phyloP scores from a whole-genome alignment of 64 coral and sea anemone genomes.

The Dendrophyllia cribrosa region DNA sequence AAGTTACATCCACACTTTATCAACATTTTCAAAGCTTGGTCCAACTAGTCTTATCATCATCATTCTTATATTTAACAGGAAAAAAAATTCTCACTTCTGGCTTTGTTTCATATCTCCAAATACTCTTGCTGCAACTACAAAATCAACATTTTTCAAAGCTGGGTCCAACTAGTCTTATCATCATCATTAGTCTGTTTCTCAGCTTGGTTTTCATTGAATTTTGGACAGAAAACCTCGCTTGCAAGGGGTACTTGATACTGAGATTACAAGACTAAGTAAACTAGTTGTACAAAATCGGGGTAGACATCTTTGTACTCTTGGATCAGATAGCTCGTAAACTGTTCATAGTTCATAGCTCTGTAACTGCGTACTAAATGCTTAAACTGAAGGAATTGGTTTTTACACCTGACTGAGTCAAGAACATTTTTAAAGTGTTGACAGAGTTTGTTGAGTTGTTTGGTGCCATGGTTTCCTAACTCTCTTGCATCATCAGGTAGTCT shows the following conservation, averaged over 20 bases:
- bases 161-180: conserved; percentile 41
- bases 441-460: conserved; percentile 13
- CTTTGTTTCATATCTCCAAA: conserved; percentile 29
- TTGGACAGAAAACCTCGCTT: conserved; percentile 46
- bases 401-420: background rate
- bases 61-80: background rate
- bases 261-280: conserved; percentile 1
- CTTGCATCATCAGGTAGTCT: background rate
- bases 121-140: conserved; percentile 22
- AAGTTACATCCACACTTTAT: too few species aligned
- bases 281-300: conserved; percentile 51
- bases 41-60: conserved; percentile 54
- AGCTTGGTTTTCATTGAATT: conserved; percentile 44
- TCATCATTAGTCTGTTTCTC: conserved; percentile 58
- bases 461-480: conserved; percentile 10
- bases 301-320: conserved; percentile 38
- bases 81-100: conserved; percentile 28
- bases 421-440: conserved; percentile 27
- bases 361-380: conserved; percentile 42
- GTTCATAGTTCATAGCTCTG: conserved; percentile 49
- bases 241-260: conserved; percentile 21
- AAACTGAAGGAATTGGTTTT: conserved; percentile 10
- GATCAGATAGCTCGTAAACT: conserved; percentile 36
- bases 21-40: conserved; percentile 28
- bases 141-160: conserved; percentile 44